Evolutionary conservation across 2,797 vertebrate genomes (phyloP).

Genomic region (Xiphorhynchus erythropygius): DNA sequence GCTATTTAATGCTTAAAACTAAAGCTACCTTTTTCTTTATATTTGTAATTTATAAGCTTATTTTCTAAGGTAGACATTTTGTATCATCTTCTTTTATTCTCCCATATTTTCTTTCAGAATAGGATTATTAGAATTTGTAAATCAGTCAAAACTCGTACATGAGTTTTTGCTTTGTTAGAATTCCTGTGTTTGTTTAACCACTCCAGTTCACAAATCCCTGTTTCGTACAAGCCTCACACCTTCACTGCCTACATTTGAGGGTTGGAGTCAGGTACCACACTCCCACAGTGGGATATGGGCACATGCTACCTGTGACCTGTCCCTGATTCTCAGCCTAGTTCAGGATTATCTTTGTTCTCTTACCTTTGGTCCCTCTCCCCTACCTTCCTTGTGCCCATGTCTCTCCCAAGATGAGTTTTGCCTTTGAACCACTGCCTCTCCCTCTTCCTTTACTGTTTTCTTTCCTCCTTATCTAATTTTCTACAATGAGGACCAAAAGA

Average conservation of each 20-base stretch:
- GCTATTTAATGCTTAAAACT: not conserved
- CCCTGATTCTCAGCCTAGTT: not conserved
- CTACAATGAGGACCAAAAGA: not conserved
- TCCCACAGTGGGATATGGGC: not conserved
- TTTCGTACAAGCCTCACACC: not conserved
- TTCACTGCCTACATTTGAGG: not conserved
- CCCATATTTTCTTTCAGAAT: not conserved
- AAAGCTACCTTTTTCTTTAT: not conserved
- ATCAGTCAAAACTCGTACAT: not conserved
- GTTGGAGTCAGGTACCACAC: not conserved
- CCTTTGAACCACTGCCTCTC: not conserved
- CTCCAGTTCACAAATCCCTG: not conserved
- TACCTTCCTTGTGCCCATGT: not conserved
- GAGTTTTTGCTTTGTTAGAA: not conserved
- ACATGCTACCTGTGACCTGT: not conserved
- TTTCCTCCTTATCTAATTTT: conserved; percentile 48
- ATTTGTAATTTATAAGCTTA: not conserved
- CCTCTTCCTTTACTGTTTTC: conserved; percentile 5
- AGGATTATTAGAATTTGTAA: not conserved
- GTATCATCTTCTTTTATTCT: not conserved
- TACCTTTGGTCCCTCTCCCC: not conserved
- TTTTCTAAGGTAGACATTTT: not conserved
- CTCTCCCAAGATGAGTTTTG: not conserved
- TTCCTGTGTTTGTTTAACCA: not conserved
- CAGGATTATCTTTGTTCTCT: not conserved